Evolutionary conservation across 2,888 invertebrate genomes (phyloP).

Genomic region (Carcina quercana): DNA sequence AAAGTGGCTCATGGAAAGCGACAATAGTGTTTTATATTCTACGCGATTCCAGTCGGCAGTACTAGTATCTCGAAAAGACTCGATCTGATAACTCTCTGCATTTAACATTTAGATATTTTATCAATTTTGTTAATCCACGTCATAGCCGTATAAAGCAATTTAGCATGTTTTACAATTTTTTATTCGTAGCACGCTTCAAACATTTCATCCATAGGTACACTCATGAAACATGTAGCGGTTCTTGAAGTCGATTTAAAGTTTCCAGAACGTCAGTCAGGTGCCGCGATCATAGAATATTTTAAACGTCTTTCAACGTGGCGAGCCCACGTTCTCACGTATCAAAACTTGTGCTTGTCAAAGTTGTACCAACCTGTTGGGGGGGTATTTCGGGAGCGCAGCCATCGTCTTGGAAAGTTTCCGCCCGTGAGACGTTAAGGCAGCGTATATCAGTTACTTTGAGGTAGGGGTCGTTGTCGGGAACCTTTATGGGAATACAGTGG

Average conservation of each 20-base stretch:
- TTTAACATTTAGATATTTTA: no score
- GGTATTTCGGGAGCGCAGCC: constrained; percentile 40
- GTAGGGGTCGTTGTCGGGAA: constrained; percentile 49
- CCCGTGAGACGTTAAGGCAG: constrained; percentile 51
- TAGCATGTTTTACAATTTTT: no score
- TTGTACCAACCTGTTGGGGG: constrained; percentile 34
- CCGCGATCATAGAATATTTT: constrained; percentile 3
- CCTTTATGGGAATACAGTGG: constrained; percentile 42
- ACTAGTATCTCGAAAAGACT: no score
- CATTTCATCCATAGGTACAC: no score
- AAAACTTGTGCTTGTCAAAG: constrained; percentile 12
- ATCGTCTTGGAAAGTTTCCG: constrained; percentile 54
- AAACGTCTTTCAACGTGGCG: neutral
- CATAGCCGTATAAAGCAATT: no score
- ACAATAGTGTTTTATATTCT: no score
- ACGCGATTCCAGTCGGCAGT: no score
- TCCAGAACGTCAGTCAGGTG: neutral
- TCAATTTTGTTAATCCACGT: no score
- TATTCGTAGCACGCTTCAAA: no score
- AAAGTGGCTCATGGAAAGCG: no score
- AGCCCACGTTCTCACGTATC: constrained; percentile 1
- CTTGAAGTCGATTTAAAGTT: neutral
- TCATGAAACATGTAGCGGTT: no score
- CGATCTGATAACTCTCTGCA: no score
- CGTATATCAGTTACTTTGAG: constrained; percentile 49